Evolutionary conservation across 2,113 vertebrate genomes (phyloP), one percentile per base, ranked within the genome.

Genomic region (Phaethornis superciliosus): DNA sequence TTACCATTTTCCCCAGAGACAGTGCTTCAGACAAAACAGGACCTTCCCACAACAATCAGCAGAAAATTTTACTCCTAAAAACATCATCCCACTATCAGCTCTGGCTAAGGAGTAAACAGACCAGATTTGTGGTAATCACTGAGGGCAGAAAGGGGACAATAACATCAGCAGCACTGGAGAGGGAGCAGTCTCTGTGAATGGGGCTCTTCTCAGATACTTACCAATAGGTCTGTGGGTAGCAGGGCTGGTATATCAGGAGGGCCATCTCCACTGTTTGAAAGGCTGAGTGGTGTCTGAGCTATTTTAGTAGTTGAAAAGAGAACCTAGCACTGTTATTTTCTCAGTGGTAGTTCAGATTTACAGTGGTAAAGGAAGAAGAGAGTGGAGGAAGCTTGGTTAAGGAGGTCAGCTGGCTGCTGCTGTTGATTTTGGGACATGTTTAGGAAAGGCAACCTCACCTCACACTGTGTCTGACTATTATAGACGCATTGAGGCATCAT

Each of bases 11-110:
- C 46, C 55, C 54, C 9, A 40, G 78, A 94, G 44, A 71, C 15
- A 62, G 52, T n/a, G 49, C 30, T 54, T 72, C 71, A 63, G 42
- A 72, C 60, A 78, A 82, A 82, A 54, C 37, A 89, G 26, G 44
- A 52, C 37, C n/a, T 70, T 95, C 33, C 21, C 67, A n/a, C 47
- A 85, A 59, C 8, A 33, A 35, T 40, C 37, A 80, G 32, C 35
- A 91, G 42, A 59, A 77, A 44, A 10, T 6, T 51, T 94, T 81
- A 52, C 81, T 67, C 67, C 49, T 89, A 80, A 94, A 95, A 93
- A 55, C 37, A 19, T 81, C 91, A 85, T 18, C 6, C 23, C 28
- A 4, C 67, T 80, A 9, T 56, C 42, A 85, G 32, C 14, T 6
- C 12, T 19, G 75, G 32, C 20, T 82, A 55, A 88, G 30, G 32